Percentiles rank a stretch among this genome's conserved stretches.
Evolutionary conservation across 2,113 vertebrate genomes (phyloP).

Genomic region (Sphyrna mokarran): DNA sequence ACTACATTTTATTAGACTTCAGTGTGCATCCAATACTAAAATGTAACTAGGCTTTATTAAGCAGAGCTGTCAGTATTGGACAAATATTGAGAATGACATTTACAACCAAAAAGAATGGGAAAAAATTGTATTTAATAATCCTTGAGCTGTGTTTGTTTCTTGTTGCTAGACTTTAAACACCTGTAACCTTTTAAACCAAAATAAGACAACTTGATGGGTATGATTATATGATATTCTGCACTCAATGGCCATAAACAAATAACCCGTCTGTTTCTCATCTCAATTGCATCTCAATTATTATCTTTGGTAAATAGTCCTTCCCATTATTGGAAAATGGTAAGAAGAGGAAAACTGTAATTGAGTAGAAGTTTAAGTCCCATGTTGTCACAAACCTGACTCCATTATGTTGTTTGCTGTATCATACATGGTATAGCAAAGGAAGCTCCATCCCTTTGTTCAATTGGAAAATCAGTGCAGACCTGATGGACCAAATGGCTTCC

Average conservation of each 20-base stretch:
- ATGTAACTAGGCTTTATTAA: background rate
- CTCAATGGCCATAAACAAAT: background rate
- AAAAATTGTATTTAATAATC: background rate
- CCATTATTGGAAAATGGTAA: background rate
- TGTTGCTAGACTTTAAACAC: background rate
- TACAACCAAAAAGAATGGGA: background rate
- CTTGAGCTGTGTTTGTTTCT: background rate
- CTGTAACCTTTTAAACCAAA: background rate
- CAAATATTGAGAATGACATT: background rate
- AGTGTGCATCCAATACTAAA: background rate
- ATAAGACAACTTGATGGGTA: background rate
- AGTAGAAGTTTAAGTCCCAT: background rate
- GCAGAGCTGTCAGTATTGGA: background rate
- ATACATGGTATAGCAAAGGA: background rate
- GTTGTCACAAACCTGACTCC: background rate
- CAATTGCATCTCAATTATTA: background rate
- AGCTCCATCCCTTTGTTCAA: background rate
- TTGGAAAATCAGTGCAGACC: too few species aligned
- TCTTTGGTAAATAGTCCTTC: background rate
- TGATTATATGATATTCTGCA: background rate
- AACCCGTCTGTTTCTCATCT: too few species aligned
- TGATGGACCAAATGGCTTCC: too few species aligned
- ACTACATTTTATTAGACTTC: background rate
- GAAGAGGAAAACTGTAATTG: background rate
- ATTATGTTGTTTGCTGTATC: background rate